Evolutionary conservation across 2,797 vertebrate species (phyloP), one percentile per base, ranked within the genome.

Genomic region (Peromyscus aztecus): DNA sequence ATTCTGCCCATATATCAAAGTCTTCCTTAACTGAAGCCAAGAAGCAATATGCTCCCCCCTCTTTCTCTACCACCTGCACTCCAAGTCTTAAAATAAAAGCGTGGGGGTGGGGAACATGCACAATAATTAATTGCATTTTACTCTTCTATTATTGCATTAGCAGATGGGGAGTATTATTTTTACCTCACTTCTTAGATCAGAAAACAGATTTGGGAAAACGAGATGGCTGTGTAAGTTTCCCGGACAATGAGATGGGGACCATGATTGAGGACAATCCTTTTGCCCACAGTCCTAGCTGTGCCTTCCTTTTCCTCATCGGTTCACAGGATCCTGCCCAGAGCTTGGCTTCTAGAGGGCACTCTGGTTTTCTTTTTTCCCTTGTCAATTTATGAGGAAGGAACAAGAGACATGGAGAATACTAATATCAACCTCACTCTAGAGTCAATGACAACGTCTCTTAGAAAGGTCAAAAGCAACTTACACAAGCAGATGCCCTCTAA

Each of bases 11-110:
- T 27, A 43, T 0, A 43, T n/a, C 27, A 73, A 71, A 73, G 55
- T 2, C 7, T 90, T 94, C 75, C 17, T 86, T 94, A 90, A 81
- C n/a, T 90, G 52, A 97, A 61, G 37, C 19, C 46, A 80, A 49
- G 12, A 89, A 61, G 40, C 76, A 94, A 78, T 82, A 23, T 55
- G 8, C 5, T 69, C 27, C 27, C 12, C 16, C 52, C 52, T 9
- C 55, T 49, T 24, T 21, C 17, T 43, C 10, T 21, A 2, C 6
- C 31, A 78, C 29, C 5, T 65, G 24, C 37, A 73, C 52, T 71
- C 24, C 23, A 57, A 78, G 46, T 73, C 7, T 80, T 93, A 77
- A 91, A 46, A 63, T 14, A 40, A 43, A 2, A 78, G 3, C 21
- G 0, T 46, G 29, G 27, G 23, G 31, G 8, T 31, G 31, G 9